These are phyloP conservation scores for Drosophila tanythrix DNA, from an alignment of 2,888 invertebrate species.

Conservation along the genomic window DNA sequence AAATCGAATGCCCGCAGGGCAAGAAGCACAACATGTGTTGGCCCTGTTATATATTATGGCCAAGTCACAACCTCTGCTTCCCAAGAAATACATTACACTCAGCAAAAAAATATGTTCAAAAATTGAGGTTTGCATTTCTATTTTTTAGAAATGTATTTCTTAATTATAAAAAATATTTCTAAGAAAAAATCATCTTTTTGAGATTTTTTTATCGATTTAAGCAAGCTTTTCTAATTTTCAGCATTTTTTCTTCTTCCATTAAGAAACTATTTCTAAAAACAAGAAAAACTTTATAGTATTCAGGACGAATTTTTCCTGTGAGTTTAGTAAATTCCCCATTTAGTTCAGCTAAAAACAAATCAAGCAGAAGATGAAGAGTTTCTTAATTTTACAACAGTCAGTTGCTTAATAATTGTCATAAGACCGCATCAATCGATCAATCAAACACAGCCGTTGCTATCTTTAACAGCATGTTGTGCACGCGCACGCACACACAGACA, in stretches of 20 bases:
- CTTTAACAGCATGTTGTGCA: constrained; percentile 6
- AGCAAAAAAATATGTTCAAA: neutral
- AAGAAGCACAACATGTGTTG: neutral
- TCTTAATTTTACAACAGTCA: neutral
- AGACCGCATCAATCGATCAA: neutral
- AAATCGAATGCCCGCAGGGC: neutral
- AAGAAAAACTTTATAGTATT: neutral
- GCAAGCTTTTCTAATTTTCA: no score
- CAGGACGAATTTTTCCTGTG: neutral
- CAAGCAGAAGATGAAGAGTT: neutral
- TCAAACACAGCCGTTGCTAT: neutral
- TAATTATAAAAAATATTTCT: neutral
- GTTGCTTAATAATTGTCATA: neutral
- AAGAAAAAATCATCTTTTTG: no score
- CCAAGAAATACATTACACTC: neutral
- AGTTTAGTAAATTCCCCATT: neutral
- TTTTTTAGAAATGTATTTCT: neutral
- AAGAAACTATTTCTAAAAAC: neutral
- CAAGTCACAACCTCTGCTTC: neutral
- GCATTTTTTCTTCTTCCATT: no score
- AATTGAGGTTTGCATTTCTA: neutral
- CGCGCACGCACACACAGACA: constrained; percentile 4
- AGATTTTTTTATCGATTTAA: no score
- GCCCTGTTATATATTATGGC: neutral
- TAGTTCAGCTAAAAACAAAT: neutral